Conservation (phyloP, 2,113 vertebrate genomes). For the Haliaeetus leucogaster region DNA sequence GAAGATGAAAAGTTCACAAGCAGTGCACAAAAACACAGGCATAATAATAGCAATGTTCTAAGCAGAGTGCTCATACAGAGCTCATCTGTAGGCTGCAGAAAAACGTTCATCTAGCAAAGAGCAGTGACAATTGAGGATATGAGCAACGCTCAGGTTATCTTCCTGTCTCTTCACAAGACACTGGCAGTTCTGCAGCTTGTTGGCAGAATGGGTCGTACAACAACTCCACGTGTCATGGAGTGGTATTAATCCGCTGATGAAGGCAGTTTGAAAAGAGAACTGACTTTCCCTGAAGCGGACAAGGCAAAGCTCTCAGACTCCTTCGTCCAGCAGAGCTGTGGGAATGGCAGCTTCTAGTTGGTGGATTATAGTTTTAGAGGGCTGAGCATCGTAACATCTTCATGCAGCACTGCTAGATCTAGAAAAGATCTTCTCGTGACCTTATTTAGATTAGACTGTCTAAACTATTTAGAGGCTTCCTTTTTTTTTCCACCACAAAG, state of each 20-base stretch:
- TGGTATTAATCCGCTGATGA: neutral
- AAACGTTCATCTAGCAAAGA: neutral
- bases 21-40: neutral
- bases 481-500: neutral
- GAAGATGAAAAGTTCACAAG: neutral
- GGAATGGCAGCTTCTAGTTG: slow-evolving; percentile 3
- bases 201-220: neutral
- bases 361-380: neutral
- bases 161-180: neutral
- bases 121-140: neutral
- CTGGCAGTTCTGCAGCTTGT: neutral
- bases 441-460: neutral
- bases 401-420: neutral
- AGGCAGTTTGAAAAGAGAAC: neutral
- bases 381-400: neutral
- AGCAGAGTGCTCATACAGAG: neutral
- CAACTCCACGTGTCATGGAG: neutral
- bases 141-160: neutral
- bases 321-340: neutral
- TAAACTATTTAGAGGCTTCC: neutral
- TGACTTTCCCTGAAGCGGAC: slow-evolving; percentile 3
- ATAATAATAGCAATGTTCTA: neutral
- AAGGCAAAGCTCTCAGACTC: neutral
- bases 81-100: neutral
- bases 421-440: neutral